Evolutionary conservation across 2,888 invertebrate species (phyloP).

Genomic region (Calameuta idolon): DNA sequence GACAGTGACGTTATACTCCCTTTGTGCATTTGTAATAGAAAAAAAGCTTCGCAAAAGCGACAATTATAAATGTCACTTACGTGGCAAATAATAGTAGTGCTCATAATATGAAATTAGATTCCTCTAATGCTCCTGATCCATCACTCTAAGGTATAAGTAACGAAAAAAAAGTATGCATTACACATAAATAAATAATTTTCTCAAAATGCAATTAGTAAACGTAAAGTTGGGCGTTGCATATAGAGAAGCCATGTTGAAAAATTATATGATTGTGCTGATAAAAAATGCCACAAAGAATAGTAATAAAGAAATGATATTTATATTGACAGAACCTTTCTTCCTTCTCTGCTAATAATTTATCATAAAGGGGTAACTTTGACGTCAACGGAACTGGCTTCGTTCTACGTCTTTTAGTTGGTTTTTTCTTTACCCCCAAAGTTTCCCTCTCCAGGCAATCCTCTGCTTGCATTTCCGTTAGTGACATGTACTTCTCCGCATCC

Average conservation of each 20-base stretch:
- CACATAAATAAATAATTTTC: neutral
- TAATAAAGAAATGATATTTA: neutral
- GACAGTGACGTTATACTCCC: neutral
- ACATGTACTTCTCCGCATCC: conserved; percentile 73
- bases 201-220: neutral
- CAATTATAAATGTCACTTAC: neutral
- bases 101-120: neutral
- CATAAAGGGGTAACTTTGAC: conserved; percentile 78
- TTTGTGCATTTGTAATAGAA: neutral
- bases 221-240: neutral
- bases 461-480: conserved; percentile 66
- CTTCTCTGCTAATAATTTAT: conserved; percentile 79
- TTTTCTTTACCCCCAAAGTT: conserved; percentile 47
- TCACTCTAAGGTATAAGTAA: neutral
- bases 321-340: conserved; percentile 72
- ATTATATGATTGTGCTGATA: neutral
- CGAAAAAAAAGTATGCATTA: neutral
- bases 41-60: neutral
- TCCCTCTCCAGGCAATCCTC: conserved; percentile 32
- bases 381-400: conserved; percentile 78
- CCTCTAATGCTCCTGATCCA: neutral
- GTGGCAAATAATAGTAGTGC: conserved; percentile 6
- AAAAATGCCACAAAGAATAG: neutral
- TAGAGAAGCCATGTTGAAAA: neutral
- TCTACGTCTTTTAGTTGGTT: conserved; percentile 69